Percentiles rank a stretch among this genome's conserved stretches.
phyloP scores from a whole-genome alignment of 2,888 invertebrate species.

The Sminthurides aquaticus region DNA sequence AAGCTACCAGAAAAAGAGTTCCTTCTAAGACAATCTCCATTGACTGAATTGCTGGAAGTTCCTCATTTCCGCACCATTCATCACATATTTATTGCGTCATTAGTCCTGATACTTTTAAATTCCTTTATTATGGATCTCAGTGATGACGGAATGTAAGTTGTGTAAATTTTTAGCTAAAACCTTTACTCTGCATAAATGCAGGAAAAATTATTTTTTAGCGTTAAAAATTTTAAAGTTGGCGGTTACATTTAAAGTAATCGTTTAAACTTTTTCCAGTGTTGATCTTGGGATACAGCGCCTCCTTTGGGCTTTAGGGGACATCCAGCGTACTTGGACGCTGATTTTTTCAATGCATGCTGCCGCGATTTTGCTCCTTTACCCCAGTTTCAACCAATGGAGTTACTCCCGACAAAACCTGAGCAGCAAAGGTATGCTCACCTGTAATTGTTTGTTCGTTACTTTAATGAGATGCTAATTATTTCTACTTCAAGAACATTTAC shows the following conservation, averaged over 20 bases:
- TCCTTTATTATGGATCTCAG: slow-evolving; percentile 65
- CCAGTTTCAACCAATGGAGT: slow-evolving; percentile 49
- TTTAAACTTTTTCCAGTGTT: slow-evolving; percentile 49
- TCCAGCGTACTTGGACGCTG: slow-evolving; percentile 51
- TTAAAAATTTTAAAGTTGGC: too few species aligned
- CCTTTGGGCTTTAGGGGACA: slow-evolving; percentile 54
- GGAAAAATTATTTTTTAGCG: too few species aligned
- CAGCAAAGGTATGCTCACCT: too few species aligned
- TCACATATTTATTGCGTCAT: slow-evolving; percentile 71
- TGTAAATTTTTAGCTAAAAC: background rate
- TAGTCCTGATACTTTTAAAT: slow-evolving; percentile 65
- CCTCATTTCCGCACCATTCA: slow-evolving; percentile 75
- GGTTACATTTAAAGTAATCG: too few species aligned
- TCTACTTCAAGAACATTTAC: too few species aligned
- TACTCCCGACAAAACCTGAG: slow-evolving; percentile 26
- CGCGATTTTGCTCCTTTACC: slow-evolving; percentile 48
- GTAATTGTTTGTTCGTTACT: too few species aligned
- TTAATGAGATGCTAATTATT: too few species aligned
- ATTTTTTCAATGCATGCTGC: slow-evolving; percentile 53
- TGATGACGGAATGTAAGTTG: slow-evolving; percentile 65
- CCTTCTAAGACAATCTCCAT: slow-evolving; percentile 64
- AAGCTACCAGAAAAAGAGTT: slow-evolving; percentile 59
- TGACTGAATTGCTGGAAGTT: slow-evolving; percentile 69
- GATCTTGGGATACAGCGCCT: slow-evolving; percentile 57
- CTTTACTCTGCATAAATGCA: background rate